Base-by-base conservation (phyloP, 1,140 invertebrate species). In the Drosophila subobscura region DNA sequence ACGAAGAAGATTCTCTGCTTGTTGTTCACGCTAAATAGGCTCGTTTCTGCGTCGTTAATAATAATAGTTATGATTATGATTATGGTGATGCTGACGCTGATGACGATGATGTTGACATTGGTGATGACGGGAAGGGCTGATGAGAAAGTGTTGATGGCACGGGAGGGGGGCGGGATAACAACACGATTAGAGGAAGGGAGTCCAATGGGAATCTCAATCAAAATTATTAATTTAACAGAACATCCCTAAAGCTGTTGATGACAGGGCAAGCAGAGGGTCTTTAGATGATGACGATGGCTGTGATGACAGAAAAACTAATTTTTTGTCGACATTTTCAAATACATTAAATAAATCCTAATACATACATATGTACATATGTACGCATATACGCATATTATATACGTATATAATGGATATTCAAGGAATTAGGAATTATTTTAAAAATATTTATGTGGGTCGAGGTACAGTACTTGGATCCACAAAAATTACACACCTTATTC, bases 1-100 rank as follows among this genome's bases (percentile, higher is more conserved):
- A 45, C 63, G 72, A 64, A 67, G 73, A 64, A 65, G 76, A 61
- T 65, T 76, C 68, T 79, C 57, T 66, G 54, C 61, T 58, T 75
- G 71, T 27, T 27, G 16, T 75, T 72, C 50, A 67, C 75, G 76
- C 63, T 81, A 86, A 85, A 86, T 85, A 85, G 80, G 80, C 80
- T 77, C 50, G 80, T 86, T 85, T 77, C 64, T 51, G 70, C 60
- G 60, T 58, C 81, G 77, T 85, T 85, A 85, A 85, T 86, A 85
- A 85, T 85, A 85, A 85, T 86, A 85, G 81, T 85, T 85, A 85
- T 88, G 81, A 77, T 85, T 85, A 85, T 86, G 77, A 68, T 85
- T 72, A 85, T 85, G 83, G 59, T 76, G 72, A 77, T 77, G 71
- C 29, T 70, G 77, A 77, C 71, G 61, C 67, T 66, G 54, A 58